Evolutionary conservation across 2,888 invertebrate genomes (phyloP).

Genomic region (Venustoraphidia nigricollis): DNA sequence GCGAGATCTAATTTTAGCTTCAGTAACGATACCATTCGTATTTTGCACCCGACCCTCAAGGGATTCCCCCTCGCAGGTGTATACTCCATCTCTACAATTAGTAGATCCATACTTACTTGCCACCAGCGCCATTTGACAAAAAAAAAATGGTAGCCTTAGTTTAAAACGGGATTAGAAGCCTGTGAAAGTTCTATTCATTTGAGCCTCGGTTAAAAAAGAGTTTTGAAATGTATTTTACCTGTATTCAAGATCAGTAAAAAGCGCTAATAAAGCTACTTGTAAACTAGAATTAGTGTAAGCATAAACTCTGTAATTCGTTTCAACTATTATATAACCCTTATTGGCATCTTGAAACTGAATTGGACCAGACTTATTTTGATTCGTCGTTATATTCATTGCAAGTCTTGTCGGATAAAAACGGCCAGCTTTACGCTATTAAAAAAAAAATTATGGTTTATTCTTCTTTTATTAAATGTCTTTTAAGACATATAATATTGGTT

Average conservation of each 20-base stretch:
- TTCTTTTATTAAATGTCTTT: neutral
- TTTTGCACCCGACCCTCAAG: no score
- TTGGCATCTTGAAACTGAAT: conserved; percentile 35
- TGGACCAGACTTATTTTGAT: conserved; percentile 28
- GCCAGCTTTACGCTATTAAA: conserved; percentile 61
- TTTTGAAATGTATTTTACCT: conserved; percentile 32
- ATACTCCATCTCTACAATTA: no score
- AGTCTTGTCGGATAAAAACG: conserved; percentile 90
- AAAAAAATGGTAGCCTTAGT: neutral
- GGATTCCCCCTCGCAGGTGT: no score
- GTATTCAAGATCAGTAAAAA: conserved; percentile 86
- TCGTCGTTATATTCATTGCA: conserved; percentile 67
- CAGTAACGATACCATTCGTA: no score
- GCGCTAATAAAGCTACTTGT: conserved; percentile 81
- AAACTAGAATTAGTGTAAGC: conserved; percentile 89
- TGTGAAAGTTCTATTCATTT: neutral
- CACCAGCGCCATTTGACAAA: neutral
- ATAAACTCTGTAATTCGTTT: conserved; percentile 92
- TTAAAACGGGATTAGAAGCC: neutral
- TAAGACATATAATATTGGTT: no score
- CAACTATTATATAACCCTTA: conserved; percentile 81
- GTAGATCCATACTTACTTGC: no score
- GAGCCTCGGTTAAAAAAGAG: neutral
- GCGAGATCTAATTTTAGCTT: no score
- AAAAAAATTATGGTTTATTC: neutral